Base-by-base conservation (phyloP, 2,113 vertebrate genomes). In the Prunella fulvescens region DNA sequence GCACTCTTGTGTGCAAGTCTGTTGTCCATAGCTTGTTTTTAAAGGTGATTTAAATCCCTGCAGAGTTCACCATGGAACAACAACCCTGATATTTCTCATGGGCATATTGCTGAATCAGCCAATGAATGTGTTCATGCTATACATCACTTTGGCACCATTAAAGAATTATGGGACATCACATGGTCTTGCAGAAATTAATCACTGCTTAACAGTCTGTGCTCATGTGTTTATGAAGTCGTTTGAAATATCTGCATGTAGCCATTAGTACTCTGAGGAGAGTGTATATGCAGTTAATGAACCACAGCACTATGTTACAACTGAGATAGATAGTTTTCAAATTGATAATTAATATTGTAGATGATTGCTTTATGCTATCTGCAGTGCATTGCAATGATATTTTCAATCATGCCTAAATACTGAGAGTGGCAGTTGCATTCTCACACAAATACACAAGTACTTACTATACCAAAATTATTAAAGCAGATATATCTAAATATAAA, bases 151-250 rank as follows among this genome's bases (percentile, higher is more conserved):
- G 97, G 91, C 96, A 97, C 74, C 62, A 79, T 97, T 97, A 95
- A 96, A 97, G 95, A 97, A 97, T 97, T 97, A 96, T 83, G 90
- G 89, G 71, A 83, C 44, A 74, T 96, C 97, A 95, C 66, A 7
- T 93, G 93, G 58, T 96, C 94, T 95, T 89, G 48, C 56, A 96
- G 91, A 94, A 98, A 98, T 98, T 97, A 98, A 98, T 98, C 98
- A 98, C 93, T 94, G 88, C 90, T 97, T 98, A 98, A 97, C 95
- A 97, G 96, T 88, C 91, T 96, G 79, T 94, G 81, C 58, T 95
- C 44, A 86, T 93, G 56, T 97, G 92, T 97, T 97, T 98, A 97
- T 97, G 94, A 97, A 97, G 89, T 97, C 77, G 72, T 96, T 98
- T 96, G 87, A 87, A 97, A 94, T 97, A 97, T 94, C 94, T 90